Evolutionary conservation across 2,113 vertebrate genomes (phyloP).

Genomic region (Coracopsis vasa): DNA sequence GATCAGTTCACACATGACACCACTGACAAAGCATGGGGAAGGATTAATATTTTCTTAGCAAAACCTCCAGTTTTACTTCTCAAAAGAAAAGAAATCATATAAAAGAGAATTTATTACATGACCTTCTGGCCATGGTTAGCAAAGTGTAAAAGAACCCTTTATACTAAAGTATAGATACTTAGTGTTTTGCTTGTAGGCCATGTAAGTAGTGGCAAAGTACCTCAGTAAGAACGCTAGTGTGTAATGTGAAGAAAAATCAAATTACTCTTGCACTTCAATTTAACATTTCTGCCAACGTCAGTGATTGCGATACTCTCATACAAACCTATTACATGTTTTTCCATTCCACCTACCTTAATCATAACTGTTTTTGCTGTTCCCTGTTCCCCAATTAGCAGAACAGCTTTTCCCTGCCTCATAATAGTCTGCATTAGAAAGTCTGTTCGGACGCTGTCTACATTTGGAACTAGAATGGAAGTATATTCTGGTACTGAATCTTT

Average conservation of each 20-base stretch:
- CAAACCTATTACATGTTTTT: neutral
- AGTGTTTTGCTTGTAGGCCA: neutral
- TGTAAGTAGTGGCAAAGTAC: neutral
- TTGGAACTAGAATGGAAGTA: conserved; percentile 83
- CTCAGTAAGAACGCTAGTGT: neutral
- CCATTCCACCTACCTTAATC: conserved; percentile 76
- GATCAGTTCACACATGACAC: neutral
- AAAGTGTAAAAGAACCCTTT: neutral
- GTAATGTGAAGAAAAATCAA: neutral
- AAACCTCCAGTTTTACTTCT: neutral
- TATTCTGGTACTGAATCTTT: conserved; percentile 81
- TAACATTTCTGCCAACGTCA: neutral
- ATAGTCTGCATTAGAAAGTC: conserved; percentile 81
- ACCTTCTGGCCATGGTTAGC: neutral
- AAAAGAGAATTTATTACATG: neutral
- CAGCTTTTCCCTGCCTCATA: conserved; percentile 82
- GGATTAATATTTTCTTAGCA: neutral
- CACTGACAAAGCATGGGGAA: neutral
- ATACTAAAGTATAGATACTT: neutral
- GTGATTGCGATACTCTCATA: neutral
- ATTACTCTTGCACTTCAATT: neutral
- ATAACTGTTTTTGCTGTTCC: conserved; percentile 87
- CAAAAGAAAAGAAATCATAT: neutral
- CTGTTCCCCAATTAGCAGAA: conserved; percentile 84
- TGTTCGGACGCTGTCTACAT: conserved; percentile 83